These are phyloP conservation scores for Otus sunia DNA, from an alignment of 2,113 vertebrate species.

Conservation along the genomic window DNA sequence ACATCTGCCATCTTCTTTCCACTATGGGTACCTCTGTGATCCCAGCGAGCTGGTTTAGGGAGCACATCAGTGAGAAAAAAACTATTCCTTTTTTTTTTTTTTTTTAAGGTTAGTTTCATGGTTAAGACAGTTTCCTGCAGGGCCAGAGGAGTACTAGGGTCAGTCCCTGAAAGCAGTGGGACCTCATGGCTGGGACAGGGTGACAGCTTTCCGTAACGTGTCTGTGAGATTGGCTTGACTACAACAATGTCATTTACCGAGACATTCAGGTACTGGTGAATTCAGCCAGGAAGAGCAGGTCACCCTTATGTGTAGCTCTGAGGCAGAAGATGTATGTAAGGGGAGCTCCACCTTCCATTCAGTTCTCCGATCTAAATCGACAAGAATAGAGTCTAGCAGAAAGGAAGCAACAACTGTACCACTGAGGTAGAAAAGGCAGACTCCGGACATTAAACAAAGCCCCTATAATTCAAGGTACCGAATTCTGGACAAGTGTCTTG, in stretches of 20 bases:
- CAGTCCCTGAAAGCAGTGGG: neutral
- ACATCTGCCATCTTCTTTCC: neutral
- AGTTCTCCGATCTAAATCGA: neutral
- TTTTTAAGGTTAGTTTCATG: neutral
- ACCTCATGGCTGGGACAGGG: neutral
- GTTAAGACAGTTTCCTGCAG: neutral
- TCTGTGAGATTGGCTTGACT: neutral
- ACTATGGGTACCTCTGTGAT: neutral
- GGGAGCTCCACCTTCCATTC: neutral
- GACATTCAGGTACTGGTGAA: neutral
- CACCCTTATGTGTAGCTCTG: neutral
- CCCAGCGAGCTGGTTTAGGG: neutral
- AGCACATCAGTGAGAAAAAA: neutral
- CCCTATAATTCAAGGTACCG: neutral
- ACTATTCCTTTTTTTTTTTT: neutral
- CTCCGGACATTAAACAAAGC: neutral
- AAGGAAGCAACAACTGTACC: neutral
- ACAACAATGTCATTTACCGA: neutral
- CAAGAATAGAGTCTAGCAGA: neutral
- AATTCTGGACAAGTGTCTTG: neutral
- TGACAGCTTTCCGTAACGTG: rapidly evolving
- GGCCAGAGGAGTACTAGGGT: neutral
- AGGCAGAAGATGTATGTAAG: neutral
- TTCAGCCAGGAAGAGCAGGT: neutral
- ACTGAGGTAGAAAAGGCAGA: neutral